Conservation (phyloP, 2,113 vertebrate species). For the Mormyrus iriodes region DNA sequence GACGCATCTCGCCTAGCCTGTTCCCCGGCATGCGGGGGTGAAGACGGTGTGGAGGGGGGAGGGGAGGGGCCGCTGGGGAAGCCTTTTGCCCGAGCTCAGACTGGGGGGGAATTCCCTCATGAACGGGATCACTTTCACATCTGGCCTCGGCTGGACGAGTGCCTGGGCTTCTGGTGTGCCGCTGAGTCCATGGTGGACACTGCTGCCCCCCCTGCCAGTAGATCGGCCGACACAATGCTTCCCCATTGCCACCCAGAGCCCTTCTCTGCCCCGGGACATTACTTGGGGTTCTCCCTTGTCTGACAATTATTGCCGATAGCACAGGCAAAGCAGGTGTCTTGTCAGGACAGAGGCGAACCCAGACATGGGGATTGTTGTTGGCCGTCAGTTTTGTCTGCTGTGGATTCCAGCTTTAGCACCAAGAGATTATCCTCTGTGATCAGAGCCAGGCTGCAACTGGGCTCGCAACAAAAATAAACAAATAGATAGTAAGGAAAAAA, state of each 20-base stretch:
- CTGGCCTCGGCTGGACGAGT: constrained; percentile 64
- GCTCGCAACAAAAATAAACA: constrained; percentile 41
- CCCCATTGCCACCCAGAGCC: background rate
- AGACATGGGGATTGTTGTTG: constrained; percentile 24
- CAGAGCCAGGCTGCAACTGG: constrained; percentile 29
- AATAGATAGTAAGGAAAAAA: constrained; percentile 40
- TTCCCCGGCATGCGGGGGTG: constrained; percentile 39
- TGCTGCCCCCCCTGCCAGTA: background rate
- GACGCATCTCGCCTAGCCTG: background rate
- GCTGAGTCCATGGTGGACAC: constrained; percentile 34
- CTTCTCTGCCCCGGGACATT: background rate
- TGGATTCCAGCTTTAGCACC: constrained; percentile 30
- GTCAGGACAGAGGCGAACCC: constrained; percentile 12
- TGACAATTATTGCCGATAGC: constrained; percentile 21
- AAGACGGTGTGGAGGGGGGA: constrained; percentile 12
- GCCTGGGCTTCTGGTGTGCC: constrained; percentile 60
- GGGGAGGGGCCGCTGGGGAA: constrained; percentile 76
- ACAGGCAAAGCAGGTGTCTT: constrained; percentile 24
- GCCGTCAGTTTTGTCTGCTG: constrained; percentile 12
- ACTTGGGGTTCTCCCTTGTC: background rate
- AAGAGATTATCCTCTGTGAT: constrained; percentile 35
- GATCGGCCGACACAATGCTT: background rate
- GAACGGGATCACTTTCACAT: constrained; percentile 81
- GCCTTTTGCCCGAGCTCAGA: constrained; percentile 78
- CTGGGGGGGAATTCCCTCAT: constrained; percentile 87